Base-by-base conservation (phyloP, 2,113 vertebrate genomes). In the Scartelaos histophorus region DNA sequence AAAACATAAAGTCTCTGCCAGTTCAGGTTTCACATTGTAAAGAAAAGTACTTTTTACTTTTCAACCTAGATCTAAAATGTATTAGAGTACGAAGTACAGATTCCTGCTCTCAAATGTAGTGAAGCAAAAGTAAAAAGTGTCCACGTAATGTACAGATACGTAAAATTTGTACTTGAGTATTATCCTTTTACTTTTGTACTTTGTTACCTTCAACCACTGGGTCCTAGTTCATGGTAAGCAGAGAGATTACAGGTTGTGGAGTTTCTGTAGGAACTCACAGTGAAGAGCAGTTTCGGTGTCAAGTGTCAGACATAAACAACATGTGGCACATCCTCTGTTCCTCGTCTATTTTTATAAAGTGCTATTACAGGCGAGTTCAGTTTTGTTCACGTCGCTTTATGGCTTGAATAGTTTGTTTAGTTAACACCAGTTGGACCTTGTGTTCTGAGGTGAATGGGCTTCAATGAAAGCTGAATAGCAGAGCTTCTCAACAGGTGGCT, bases 341-440 rank as follows among this genome's bases (percentile, higher is more conserved):
- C 34, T 73, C 75, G 81, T 87, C 81, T 78, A 73, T 82, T 82
- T 64, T 64, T 64, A 1, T 62, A n/a, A 29, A 16, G 15, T 13
- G 9, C 58, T 15, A 25, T 24, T 61, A 61, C 15, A 43, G 10
- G n/a, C 34, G 12, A 10, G 51, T n/a, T 54, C 16, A 19, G 16
- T 51, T 51, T 43, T 43, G 38, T 51, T 51, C 15, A 51, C 5
- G 15, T 38, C 19, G 3, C 34, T 65, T 51, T 70, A 57, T 61
- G 58, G 3, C 58, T 34, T 34, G 19, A 58, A 25, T 57, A 57
- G 21, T 15, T 58, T 21, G 38, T 43, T 43, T 43, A 43, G 38
- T 43, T 43, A 7, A 54, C 9, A 10, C 51, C 51, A 21, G 51
- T n/a, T 54, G 1, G 9, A 54, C 19, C 51, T 54, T 54, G 51